These are phyloP conservation scores for Sycon ciliatum DNA, from an alignment of 37 sponge, comb jelly and placozoan species.

Conservation along the genomic window DNA sequence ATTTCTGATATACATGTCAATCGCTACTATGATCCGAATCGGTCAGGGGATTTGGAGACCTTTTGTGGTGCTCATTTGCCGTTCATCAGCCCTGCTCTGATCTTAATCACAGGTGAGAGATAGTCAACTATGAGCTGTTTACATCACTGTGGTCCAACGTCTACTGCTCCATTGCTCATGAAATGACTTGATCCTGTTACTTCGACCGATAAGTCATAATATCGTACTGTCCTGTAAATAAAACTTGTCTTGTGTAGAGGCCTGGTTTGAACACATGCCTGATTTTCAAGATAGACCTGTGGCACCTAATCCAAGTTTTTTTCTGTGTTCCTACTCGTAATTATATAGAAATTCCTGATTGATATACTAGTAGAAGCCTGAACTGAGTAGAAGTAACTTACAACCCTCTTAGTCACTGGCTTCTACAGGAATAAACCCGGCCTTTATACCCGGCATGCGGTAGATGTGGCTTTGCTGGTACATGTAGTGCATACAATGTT, in stretches of 20 bases:
- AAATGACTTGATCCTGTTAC: constrained; percentile 14
- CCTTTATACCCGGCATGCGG: no score
- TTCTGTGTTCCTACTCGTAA: no score
- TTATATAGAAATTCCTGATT: no score
- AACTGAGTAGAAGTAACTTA: no score
- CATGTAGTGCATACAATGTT: no score
- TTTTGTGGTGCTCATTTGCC: background rate
- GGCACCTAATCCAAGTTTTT: no score
- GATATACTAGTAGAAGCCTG: no score
- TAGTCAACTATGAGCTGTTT: background rate
- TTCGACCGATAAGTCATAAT: constrained; percentile 11
- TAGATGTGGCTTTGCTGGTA: no score
- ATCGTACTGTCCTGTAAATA: background rate
- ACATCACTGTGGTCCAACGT: background rate
- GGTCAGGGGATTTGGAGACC: constrained; percentile 15
- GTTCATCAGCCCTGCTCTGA: constrained; percentile 21
- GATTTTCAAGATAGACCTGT: no score
- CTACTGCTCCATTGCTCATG: constrained; percentile 22
- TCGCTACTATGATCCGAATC: constrained; percentile 6
- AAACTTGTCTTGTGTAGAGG: background rate
- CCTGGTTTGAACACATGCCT: no score
- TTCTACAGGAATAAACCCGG: no score
- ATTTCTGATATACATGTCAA: constrained; percentile 79
- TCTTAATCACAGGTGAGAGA: background rate
- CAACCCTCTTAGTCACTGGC: no score